Conservation (phyloP, 2,113 vertebrate genomes). For the Mormyrus iriodes region DNA sequence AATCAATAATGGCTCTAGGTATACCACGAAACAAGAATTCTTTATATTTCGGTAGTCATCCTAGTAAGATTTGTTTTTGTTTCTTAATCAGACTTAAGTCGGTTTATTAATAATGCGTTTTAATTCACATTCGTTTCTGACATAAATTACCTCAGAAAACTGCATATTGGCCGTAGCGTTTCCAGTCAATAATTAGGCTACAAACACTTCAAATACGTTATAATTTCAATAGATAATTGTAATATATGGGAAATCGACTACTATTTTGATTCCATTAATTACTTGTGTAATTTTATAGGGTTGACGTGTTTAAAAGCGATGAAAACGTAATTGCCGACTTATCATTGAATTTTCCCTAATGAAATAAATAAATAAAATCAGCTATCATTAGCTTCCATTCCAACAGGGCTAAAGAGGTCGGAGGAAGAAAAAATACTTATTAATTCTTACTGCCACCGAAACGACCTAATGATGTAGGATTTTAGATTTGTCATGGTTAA, state of each 20-base stretch:
- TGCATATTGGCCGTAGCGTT: background rate
- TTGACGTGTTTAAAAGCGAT: slow-evolving; percentile 31
- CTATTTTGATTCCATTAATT: slow-evolving; percentile 22
- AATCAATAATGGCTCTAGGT: background rate
- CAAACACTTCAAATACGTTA: slow-evolving; percentile 10
- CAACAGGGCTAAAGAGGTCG: slow-evolving; percentile 70
- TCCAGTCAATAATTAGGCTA: background rate
- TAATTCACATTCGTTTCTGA: background rate
- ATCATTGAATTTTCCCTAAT: slow-evolving; percentile 53
- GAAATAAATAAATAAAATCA: slow-evolving; percentile 87
- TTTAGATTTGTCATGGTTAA: slow-evolving; percentile 70
- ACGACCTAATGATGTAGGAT: slow-evolving; percentile 72
- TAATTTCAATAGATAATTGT: slow-evolving; percentile 13
- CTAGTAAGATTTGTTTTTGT: background rate
- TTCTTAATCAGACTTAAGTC: background rate
- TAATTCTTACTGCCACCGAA: slow-evolving; percentile 73
- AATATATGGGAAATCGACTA: slow-evolving; percentile 13
- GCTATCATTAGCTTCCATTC: slow-evolving; percentile 76
- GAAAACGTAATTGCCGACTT: slow-evolving; percentile 34
- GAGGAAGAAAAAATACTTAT: slow-evolving; percentile 49
- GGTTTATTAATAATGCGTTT: background rate
- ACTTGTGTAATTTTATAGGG: slow-evolving; percentile 27
- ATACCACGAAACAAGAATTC: background rate
- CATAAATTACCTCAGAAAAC: background rate
- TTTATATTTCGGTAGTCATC: background rate